Conservation (phyloP, 37 sponge, comb jelly and placozoan genomes). For the Haliclona indistincta region DNA sequence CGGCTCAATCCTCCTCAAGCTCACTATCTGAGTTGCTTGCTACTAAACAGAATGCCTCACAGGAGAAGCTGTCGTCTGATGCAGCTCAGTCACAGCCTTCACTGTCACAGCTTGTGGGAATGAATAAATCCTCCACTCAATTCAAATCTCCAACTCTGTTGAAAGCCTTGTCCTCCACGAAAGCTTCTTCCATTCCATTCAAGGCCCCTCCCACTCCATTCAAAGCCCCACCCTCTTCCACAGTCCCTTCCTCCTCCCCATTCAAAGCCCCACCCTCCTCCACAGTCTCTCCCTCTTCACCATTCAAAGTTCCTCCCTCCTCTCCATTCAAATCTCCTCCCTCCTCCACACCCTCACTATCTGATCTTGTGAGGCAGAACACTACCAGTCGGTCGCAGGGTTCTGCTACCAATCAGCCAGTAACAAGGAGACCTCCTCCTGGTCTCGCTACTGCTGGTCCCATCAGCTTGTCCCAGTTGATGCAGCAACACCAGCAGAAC, state of each 20-base stretch:
- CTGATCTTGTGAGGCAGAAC: too few species aligned
- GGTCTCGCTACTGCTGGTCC: too few species aligned
- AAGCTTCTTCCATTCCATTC: too few species aligned
- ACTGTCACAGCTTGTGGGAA: slow-evolving; percentile 1
- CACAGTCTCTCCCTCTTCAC: not conserved
- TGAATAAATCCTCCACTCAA: not conserved
- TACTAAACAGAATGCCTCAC: not conserved
- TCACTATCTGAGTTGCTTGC: not conserved
- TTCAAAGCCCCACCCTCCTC: not conserved
- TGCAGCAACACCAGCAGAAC: too few species aligned
- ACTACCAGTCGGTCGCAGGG: too few species aligned
- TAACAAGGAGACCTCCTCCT: too few species aligned
- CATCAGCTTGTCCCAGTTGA: too few species aligned
- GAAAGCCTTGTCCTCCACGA: too few species aligned
- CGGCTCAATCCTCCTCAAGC: not conserved
- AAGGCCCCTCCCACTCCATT: not conserved
- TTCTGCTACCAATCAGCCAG: too few species aligned
- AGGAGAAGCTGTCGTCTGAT: not conserved
- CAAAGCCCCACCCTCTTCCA: not conserved
- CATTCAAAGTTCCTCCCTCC: too few species aligned
- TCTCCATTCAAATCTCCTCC: too few species aligned
- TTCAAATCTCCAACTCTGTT: not conserved
- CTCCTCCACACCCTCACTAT: not conserved
- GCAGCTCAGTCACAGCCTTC: not conserved
- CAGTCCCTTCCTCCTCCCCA: not conserved